Base-by-base conservation (phyloP, 2,888 invertebrate species). In the Athetis lepigone region DNA sequence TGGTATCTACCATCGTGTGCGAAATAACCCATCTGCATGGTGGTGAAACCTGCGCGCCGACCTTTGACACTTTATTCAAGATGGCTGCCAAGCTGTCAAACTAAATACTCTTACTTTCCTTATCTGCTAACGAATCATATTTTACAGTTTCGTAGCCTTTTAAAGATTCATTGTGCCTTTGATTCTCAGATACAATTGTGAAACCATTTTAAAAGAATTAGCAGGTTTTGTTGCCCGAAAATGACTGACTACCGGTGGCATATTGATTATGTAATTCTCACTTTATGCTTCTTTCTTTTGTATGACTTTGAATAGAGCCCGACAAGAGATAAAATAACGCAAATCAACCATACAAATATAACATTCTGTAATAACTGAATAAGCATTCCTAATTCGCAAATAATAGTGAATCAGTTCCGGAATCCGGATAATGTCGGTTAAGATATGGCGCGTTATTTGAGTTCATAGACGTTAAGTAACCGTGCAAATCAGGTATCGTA, bases 31-130 rank as follows among this genome's bases (percentile, higher is more conserved):
- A 90, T 91, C 88, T 87, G 84, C 84, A 83, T 80, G 84, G 84
- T 84, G 86, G 92, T 85, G 92, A 92, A 92, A 93, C 91, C 80
- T 86, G 84, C 82, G 86, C 88, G 83, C 85, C 87, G 88, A 93
- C 90, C 94, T 92, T 82, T 94, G 93, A 90, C 91, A 90, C 86
- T 81, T 79, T 87, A 90, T 85, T 74, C 87, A 92, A 93, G 87
- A 93, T 92, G 93, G 92, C 90, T 77, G 88, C 82, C 62, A 75
- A 83, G 83, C 89, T 92, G 92, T 91, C 92, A 90, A 90, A 92
- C 85, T 87, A 86, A 88, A 89, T 85, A 86, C 91, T 91, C 88
- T 91, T 90, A 90, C 91, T 93, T 93, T 92, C 90, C 88, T 82
- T 91, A 91, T 89, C 90, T 82, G 81, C 75, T 88, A 87, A 88